Evolutionary conservation across 2,797 vertebrate species (phyloP).

Genomic region (Telmatherina bonti): DNA sequence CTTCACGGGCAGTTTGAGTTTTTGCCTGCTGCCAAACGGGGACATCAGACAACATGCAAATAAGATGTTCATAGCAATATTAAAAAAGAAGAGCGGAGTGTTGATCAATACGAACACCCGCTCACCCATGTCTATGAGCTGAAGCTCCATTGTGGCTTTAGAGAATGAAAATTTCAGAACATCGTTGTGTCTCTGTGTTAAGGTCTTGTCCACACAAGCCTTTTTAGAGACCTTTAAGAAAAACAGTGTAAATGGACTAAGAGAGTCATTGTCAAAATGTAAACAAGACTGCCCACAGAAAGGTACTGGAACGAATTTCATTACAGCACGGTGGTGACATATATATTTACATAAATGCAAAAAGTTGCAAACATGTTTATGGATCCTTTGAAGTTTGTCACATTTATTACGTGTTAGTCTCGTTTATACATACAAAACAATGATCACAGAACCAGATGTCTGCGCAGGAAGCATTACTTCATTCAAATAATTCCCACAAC

Average conservation of each 20-base stretch:
- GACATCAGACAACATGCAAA: slow-evolving; percentile 52
- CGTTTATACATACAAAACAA: no score
- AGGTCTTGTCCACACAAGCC: neutral
- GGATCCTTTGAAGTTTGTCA: neutral
- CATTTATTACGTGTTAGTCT: no score
- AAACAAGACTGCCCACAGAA: slow-evolving; percentile 23
- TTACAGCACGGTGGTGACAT: neutral
- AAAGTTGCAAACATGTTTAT: neutral
- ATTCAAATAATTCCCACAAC: no score
- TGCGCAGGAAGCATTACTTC: no score
- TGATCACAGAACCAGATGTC: no score
- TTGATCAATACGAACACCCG: slow-evolving; percentile 34
- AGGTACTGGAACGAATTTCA: neutral
- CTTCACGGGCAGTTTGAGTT: slow-evolving; percentile 31
- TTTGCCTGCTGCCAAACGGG: neutral
- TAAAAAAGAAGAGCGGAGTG: slow-evolving; percentile 8
- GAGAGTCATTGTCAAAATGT: slow-evolving; percentile 9
- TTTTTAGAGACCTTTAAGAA: neutral
- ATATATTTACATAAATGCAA: neutral
- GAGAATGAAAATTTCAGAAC: neutral
- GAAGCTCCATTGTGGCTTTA: neutral
- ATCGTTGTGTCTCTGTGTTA: neutral
- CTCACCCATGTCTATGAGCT: rapidly evolving
- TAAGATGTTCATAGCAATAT: slow-evolving; percentile 48
- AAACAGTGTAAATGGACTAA: slow-evolving; percentile 8